Evolutionary conservation across 2,113 vertebrate species (phyloP).

Genomic region (Chloropsis cyanopogon): DNA sequence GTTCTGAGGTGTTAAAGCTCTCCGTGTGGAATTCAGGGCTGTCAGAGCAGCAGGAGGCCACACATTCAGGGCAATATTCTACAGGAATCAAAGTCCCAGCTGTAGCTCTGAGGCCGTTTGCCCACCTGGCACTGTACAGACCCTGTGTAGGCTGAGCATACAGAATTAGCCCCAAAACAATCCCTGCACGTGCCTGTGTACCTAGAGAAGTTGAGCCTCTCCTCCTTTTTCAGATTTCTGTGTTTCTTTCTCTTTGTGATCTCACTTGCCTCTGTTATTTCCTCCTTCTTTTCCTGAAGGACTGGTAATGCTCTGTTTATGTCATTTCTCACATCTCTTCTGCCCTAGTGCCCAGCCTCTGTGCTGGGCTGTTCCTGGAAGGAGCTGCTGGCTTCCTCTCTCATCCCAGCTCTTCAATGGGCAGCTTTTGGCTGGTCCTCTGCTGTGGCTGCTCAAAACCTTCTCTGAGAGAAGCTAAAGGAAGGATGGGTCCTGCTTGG

Average conservation of each 20-base stretch:
- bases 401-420: background rate
- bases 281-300: background rate
- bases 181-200: fast-evolving
- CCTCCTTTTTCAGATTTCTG: background rate
- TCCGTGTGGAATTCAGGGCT: slow-evolving; percentile 8
- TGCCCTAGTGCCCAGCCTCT: background rate
- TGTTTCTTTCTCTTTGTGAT: background rate
- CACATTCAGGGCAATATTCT: background rate
- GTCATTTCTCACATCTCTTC: background rate
- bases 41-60: background rate
- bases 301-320: background rate
- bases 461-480: background rate
- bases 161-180: background rate
- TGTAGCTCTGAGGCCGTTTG: background rate
- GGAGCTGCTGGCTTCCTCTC: background rate
- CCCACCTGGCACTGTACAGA: background rate
- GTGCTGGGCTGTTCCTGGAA: background rate
- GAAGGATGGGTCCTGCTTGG: background rate
- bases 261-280: background rate
- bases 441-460: background rate
- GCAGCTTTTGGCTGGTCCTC: background rate
- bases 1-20: slow-evolving; percentile 16
- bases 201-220: background rate
- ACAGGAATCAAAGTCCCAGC: background rate
- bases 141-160: background rate